Evolutionary conservation across 1,140 invertebrate species (phyloP), one percentile per base, ranked within the genome.

Genomic region (Palaemon carinicauda): DNA sequence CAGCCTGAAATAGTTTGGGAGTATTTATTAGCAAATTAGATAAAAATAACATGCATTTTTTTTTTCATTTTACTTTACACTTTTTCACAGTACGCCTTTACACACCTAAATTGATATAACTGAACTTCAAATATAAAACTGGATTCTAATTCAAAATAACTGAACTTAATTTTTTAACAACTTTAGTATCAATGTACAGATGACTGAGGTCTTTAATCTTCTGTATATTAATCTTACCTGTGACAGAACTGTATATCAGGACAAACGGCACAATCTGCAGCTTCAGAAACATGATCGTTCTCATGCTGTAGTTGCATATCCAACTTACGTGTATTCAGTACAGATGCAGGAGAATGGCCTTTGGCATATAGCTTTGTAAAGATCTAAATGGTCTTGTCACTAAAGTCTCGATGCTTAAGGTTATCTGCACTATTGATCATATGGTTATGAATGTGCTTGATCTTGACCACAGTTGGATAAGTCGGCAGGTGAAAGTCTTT

Each of bases 401-500:
- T 77, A 41, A 77, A 21, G 21, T 77, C 74, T 77, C 31, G 27
- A 77, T 77, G 74, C 74, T 77, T 77, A 77, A 41, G 74, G 74
- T 21, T 77, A 77, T 77, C 74, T 77, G 74, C 74, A 77, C 74
- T 77, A 31, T 77, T 41, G 74, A 77, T 77, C 74, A 77, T 77
- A 31, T 77, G 74, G 74, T 77, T 77, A 77, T 77, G 74, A 41
- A 21, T 77, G 74, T 77, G 21, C 15, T 41, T 77, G 74, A 77
- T 77, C 74, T n/a, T n/a, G n/a, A n/a, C n/a, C n/a, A n/a, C n/a
- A n/a, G n/a, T n/a, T n/a, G n/a, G n/a, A n/a, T n/a, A 78, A 50
- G 29, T 78, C 75, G 75, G 75, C 75, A 78, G 52, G 75, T 78
- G 75, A 78, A 78, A 50, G 75, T 78, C 75, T 78, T 78, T 27